Base-by-base conservation (phyloP, 2,113 vertebrate species). In the Archilochus colubris region DNA sequence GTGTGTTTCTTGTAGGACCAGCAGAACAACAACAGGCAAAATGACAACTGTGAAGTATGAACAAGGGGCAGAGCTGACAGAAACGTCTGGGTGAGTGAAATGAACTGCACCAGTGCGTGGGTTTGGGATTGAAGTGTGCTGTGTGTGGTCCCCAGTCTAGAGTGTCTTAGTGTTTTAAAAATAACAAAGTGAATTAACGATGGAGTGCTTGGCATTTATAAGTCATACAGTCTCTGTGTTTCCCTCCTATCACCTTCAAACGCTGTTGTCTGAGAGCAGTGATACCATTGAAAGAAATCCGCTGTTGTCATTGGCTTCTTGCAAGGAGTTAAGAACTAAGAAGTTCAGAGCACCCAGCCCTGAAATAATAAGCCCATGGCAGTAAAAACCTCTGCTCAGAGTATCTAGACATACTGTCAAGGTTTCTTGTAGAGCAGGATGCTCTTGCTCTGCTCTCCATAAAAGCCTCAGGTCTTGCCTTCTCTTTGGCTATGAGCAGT, bases 1-100 rank as follows among this genome's bases (percentile, higher is more conserved):
- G 5, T 69, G 21, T 27, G 10, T 8, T 70, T 82, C 43, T 54
- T 9, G 51, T 82, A 46, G 70, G 51, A 36, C 12, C 38, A 20
- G 23, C 58, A 22, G 51, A 53, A 44, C 44, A 44, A 27, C 73
- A 46, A 22, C 69, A 15, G 59, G 21, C 68, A 88, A 83, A 46
- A 99, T 99, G 98, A 97, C 98, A 59, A 95, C 97, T 19, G 98
- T 98, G 89, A 96, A 94, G 86, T 98, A 98, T 69, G 97, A 95
- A 27, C 98, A 98, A 43, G 97, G 97, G 25, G 93, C 96, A 38
- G 98, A 98, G 78, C 78, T 96, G 22, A 81, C 86, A 36, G 97
- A 96, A 82, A 91, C 91, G 28, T 97, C 97, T 81, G 96, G 98
- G 99, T 99, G 94, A 98, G 98, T 87, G 61, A 76, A 54, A 33